Evolutionary conservation across 53 echinoderm and acorn worm species (phyloP), one percentile per base, ranked within the genome.

Genomic region (Patiria pectinifera): DNA sequence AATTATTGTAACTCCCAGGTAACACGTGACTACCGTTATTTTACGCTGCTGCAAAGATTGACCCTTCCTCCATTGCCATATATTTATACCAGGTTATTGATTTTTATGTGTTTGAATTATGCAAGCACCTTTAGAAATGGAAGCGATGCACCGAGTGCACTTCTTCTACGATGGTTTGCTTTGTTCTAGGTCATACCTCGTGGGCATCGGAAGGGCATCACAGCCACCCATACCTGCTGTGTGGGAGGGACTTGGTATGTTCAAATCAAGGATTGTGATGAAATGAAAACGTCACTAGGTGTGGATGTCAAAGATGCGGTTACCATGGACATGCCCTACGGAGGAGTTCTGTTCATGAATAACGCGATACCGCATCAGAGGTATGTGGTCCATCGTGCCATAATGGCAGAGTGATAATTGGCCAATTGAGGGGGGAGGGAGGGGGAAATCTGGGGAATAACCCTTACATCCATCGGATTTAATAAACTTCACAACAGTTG

Each of bases 191-290:
- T 96, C 88, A 92, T 89, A 53, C 91, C 89, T 1, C 84, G 95
- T 22, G 96, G 96, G 45, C 96, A 96, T 48, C 71, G 92, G 24
- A 86, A 59, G 23, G 96, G 96, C 43, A 86, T 92, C 26, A 91
- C 93, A 22, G 95, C 91, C 7, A 88, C 87, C 23, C 96, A 96
- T 49, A 61, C 75, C 19, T 96, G 96, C 63, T 96, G 96, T 43
- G 95, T 93, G n/a, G 96, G 95, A 19, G 94, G 94, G 2, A 95
- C 96, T 14, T 96, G 96, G 96, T 96, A 96, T 71, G 94, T 95
- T 18, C 91, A 92, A 66, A 61, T 96, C 76, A 87, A 71, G 14
- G 93, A 93, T 45, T 66, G 78, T 16, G 87, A 95, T 21, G 95
- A 92, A 23, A 95, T 96, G 96, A 92, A 92, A 15, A 94, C 83